These are phyloP conservation scores for Peromyscus attwateri DNA, from an alignment of 2,797 vertebrate genomes.

Conservation along the genomic window DNA sequence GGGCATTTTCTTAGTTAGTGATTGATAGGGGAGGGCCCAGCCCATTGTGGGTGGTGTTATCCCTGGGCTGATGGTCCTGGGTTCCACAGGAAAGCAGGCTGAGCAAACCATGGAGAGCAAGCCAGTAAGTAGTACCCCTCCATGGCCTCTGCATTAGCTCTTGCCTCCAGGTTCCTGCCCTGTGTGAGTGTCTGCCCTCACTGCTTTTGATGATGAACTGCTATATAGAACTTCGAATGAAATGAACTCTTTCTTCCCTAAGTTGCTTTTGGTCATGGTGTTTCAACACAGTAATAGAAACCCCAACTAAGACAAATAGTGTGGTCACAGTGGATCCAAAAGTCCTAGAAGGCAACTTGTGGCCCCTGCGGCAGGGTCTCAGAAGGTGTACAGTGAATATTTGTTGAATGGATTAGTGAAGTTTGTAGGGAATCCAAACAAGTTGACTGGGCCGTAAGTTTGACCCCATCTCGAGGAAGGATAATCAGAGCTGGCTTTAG, in stretches of 20 bases:
- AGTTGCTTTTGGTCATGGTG: background rate
- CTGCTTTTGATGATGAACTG: background rate
- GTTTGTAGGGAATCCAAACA: background rate
- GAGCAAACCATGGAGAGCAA: background rate
- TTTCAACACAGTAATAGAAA: background rate
- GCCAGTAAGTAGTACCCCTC: background rate
- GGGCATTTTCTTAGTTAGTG: background rate
- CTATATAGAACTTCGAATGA: background rate
- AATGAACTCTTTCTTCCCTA: background rate
- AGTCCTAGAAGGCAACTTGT: slow-evolving; percentile 21
- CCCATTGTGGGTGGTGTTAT: background rate
- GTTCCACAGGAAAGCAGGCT: background rate
- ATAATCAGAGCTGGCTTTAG: background rate
- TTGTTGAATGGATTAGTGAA: slow-evolving; percentile 12
- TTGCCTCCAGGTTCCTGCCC: background rate
- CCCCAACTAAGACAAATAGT: background rate
- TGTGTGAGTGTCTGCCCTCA: background rate
- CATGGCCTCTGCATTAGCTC: background rate
- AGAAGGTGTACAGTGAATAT: background rate
- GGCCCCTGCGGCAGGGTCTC: background rate
- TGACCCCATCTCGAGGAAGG: background rate
- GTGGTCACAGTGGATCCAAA: background rate
- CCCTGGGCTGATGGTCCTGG: background rate
- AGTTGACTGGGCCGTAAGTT: background rate
- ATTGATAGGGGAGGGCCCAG: background rate